Percentiles rank a stretch among this genome's conserved stretches.
Conservation (phyloP, 2,797 vertebrate genomes). For the Gobio occitaniae region DNA sequence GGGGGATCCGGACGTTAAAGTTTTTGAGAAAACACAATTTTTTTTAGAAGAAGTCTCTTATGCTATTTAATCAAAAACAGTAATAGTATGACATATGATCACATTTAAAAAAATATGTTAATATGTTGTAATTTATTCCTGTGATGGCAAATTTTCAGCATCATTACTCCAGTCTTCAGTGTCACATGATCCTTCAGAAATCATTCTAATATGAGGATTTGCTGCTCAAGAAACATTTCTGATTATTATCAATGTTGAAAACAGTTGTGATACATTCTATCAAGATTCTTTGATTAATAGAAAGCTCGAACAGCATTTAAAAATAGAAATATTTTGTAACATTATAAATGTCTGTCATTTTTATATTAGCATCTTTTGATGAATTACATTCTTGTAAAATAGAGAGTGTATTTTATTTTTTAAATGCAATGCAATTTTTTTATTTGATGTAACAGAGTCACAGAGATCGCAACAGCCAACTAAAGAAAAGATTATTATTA, state of each 20-base stretch:
- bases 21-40: not conserved
- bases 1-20: not conserved
- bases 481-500: not conserved
- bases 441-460: not conserved
- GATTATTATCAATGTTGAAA: no score
- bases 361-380: not conserved
- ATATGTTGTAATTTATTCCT: no score
- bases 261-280: not conserved
- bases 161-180: no score
- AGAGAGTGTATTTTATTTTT: no score
- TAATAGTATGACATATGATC: not conserved
- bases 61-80: not conserved
- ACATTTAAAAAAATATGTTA: not conserved
- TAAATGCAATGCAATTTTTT: not conserved
- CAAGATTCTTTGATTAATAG: not conserved
- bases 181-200: not conserved
- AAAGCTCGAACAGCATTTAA: not conserved
- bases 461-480: not conserved
- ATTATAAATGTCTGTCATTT: not conserved
- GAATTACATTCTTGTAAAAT: not conserved
- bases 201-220: no score
- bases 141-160: no score
- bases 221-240: no score
- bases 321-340: not conserved
- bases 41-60: not conserved